Conservation (phyloP, 2,113 vertebrate species). For the Syngnathus scovelli region DNA sequence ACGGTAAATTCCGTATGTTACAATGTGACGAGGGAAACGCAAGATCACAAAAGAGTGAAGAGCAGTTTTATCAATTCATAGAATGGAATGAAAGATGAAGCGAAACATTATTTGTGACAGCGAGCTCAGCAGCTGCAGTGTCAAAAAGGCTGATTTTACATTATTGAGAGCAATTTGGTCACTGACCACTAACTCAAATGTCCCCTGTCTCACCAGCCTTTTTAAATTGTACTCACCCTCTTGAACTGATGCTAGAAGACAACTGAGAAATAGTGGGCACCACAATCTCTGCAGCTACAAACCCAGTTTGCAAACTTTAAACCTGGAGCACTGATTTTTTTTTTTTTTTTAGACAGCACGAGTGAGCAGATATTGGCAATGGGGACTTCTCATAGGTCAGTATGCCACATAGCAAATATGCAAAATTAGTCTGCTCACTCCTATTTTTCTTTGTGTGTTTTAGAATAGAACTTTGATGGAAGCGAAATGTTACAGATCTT, state of each 20-base stretch:
- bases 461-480: not conserved
- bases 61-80: not conserved
- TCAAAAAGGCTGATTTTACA: constrained; percentile 2
- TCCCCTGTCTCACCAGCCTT: not conserved
- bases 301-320: not conserved
- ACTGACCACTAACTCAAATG: constrained; percentile 3
- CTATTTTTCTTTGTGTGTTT: not conserved
- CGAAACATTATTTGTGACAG: constrained; percentile 5
- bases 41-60: not conserved
- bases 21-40: not conserved
- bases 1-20: not conserved
- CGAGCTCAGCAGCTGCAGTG: not conserved
- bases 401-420: not conserved
- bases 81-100: not conserved
- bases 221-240: not conserved
- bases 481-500: constrained; percentile 16
- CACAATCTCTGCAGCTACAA: not conserved
- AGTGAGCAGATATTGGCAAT: no score
- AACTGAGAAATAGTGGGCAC: not conserved
- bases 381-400: not conserved
- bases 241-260: not conserved
- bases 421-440: not conserved
- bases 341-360: not conserved
- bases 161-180: constrained; percentile 5
- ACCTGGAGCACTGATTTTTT: not conserved